Conservation (phyloP, 2,888 invertebrate genomes). For the Aphodius sticticus region DNA sequence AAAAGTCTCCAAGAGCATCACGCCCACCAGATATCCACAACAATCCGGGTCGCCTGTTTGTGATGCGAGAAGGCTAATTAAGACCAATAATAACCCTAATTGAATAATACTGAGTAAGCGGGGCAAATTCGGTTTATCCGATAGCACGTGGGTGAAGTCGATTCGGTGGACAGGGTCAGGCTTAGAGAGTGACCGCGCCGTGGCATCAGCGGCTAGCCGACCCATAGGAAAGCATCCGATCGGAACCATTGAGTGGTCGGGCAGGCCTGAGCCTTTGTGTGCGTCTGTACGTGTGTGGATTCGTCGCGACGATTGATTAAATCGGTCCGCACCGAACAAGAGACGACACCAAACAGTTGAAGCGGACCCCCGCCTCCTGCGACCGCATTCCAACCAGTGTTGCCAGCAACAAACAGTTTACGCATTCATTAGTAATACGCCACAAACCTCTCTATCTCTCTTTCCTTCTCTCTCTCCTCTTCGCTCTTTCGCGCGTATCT, state of each 20-base stretch:
- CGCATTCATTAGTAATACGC: slow-evolving; percentile 60
- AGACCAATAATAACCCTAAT: neutral
- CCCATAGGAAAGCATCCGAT: neutral
- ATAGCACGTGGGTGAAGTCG: slow-evolving; percentile 4
- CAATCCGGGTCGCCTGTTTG: neutral
- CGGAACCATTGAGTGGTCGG: neutral
- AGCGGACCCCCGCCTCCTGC: slow-evolving; percentile 63
- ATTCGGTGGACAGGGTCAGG: neutral
- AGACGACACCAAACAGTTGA: slow-evolving; percentile 57
- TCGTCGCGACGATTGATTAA: slow-evolving; percentile 53
- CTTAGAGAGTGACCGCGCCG: neutral
- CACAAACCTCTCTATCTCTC: slow-evolving; percentile 44
- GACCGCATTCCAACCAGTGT: slow-evolving; percentile 62
- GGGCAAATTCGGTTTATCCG: neutral
- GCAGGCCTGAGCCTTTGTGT: slow-evolving; percentile 7
- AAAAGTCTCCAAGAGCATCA: neutral
- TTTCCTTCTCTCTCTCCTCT: slow-evolving; percentile 23
- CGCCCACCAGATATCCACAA: neutral
- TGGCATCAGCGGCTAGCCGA: neutral
- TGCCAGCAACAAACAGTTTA: slow-evolving; percentile 60
- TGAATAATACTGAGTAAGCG: neutral
- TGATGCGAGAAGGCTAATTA: neutral
- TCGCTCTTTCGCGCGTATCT: neutral
- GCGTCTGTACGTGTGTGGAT: slow-evolving; percentile 34
- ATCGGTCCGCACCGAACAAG: slow-evolving; percentile 52